Evolutionary conservation across 37 sponge, comb jelly and placozoan genomes (phyloP).

Genomic region (Halichondria panicea): DNA sequence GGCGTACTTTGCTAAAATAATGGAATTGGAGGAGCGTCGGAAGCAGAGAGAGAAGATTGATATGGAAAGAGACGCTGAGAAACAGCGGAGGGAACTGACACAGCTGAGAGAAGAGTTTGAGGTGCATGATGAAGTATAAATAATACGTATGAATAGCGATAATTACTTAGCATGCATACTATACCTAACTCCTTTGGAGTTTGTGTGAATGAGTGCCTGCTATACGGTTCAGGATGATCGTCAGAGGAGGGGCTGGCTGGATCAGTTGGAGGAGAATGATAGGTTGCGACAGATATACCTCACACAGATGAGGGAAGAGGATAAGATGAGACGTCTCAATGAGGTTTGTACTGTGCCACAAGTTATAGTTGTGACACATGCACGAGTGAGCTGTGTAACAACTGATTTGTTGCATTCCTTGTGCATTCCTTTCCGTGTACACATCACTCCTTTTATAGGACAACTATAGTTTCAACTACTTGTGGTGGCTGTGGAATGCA

Average conservation of each 20-base stretch:
- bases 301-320: neutral
- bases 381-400: too few relatives aligned
- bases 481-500: too few relatives aligned
- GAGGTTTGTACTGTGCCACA: neutral
- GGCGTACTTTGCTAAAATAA: neutral
- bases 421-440: too few relatives aligned
- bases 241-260: neutral
- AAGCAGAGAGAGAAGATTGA: constrained; percentile 25
- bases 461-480: too few relatives aligned
- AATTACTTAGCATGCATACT: too few relatives aligned
- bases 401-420: too few relatives aligned
- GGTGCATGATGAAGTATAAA: neutral
- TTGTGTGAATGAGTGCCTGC: neutral
- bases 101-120: neutral
- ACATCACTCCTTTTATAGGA: too few relatives aligned
- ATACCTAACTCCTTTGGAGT: neutral
- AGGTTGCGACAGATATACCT: neutral
- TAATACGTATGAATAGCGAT: too few relatives aligned
- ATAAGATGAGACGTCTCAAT: neutral
- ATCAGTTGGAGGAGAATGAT: neutral
- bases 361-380: too few relatives aligned
- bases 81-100: constrained; percentile 2
- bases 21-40: neutral
- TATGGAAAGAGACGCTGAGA: constrained; percentile 12
- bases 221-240: constrained; percentile 14